Evolutionary conservation across 2,888 invertebrate species (phyloP), one percentile per base, ranked within the genome.

Genomic region (Erebia ligea): DNA sequence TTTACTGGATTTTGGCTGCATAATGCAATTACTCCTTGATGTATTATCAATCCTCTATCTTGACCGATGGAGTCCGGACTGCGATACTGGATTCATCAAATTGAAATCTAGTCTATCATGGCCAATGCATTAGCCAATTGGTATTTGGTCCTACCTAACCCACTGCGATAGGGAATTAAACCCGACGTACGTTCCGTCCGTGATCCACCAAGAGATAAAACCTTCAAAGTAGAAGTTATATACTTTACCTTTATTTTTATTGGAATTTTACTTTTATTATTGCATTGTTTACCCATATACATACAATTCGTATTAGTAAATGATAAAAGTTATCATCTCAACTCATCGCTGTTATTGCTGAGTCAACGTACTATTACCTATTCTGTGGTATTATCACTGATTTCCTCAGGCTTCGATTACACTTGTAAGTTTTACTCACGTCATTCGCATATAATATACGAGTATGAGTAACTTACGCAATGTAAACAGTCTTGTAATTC

Each of bases 41-140:
- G 42, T 42, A 61, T 59, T 40, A n/a, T 61, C 59, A 57, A 25
- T 34, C 9, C 57, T 34, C 34, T 25, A 34, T 11, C 54, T 15
- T 42, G 19, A 13, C 13, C 42, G 11, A 5, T 34, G 34, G 34
- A 34, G 34, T 34, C 5, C 42, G 40, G 61, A 13, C 48, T 21
- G 21, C 21, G 45, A 13, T 62, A 8, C 45, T 25, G 15, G 45
- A 48, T 40, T 52, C 50, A 34, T 64, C 54, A 54, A 34, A 54
- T 40, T 64, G 64, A 64, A 54, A 64, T 54, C 64, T 54, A 64
- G 40, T 54, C 17, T 6, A 64, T 50, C 50, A 34, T n/a, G 15
- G 40, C 64, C 40, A 40, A 34, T 64, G 52, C 64, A 64, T 64
- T 64, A 64, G 64, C 34, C 64, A 64, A 64, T 64, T 64, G 64